These are phyloP conservation scores for Apocheima hispidaria DNA, from an alignment of 2,888 invertebrate species.

Conservation along the genomic window DNA sequence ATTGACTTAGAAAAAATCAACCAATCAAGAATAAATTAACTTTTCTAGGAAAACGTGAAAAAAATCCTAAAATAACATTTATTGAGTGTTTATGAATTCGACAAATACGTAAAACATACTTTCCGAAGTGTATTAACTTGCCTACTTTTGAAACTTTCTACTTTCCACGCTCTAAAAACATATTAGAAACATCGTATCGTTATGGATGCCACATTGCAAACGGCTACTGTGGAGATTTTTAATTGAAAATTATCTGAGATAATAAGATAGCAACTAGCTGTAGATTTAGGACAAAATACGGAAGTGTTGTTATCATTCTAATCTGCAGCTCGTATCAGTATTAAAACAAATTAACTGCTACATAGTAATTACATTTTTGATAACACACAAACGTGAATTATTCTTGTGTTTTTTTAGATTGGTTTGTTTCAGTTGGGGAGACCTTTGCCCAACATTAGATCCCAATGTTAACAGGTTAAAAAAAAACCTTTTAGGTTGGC, in stretches of 20 bases:
- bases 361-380: no score
- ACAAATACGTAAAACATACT: constrained; percentile 60
- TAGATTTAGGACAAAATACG: not conserved
- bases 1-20: no score
- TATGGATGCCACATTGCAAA: constrained; percentile 74
- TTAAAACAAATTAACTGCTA: no score
- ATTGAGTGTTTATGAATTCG: constrained; percentile 31
- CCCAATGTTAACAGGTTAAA: no score
- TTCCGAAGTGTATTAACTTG: constrained; percentile 73
- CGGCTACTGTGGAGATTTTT: constrained; percentile 59
- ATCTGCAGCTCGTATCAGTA: not conserved
- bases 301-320: not conserved
- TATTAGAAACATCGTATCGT: constrained; percentile 79
- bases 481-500: no score
- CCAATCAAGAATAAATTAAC: not conserved
- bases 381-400: no score
- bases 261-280: constrained; percentile 16
- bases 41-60: not conserved
- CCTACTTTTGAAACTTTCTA: constrained; percentile 84
- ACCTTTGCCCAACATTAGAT: no score
- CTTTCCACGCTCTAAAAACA: constrained; percentile 86
- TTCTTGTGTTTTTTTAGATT: no score
- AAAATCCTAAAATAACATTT: constrained; percentile 5
- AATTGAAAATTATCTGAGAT: constrained; percentile 30
- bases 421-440: no score